Conservation (phyloP, 2,797 vertebrate genomes). For the Enoplosus armatus region DNA sequence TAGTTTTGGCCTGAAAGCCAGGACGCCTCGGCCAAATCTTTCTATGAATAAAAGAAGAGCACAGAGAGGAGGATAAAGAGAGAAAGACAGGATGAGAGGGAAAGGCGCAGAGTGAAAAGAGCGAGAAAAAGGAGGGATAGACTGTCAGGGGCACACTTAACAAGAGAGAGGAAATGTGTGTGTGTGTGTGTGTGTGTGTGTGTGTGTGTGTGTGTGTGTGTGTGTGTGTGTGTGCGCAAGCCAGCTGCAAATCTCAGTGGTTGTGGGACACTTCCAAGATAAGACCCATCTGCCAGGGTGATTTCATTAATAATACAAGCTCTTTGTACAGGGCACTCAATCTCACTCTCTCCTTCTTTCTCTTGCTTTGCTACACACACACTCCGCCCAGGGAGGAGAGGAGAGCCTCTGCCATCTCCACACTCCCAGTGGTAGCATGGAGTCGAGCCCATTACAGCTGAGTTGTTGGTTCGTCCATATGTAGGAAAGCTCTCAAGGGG, state of each 20-base stretch:
- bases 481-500: slow-evolving; percentile 72
- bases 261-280: slow-evolving; percentile 81
- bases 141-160: slow-evolving; percentile 74
- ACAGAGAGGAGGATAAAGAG: slow-evolving; percentile 64
- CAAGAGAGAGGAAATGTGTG: slow-evolving; percentile 51
- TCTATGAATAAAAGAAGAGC: slow-evolving; percentile 81
- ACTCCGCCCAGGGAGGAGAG: slow-evolving; percentile 37
- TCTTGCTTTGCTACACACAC: slow-evolving; percentile 40
- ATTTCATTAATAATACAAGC: slow-evolving; percentile 86
- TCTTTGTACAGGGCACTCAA: slow-evolving; percentile 79
- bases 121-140: slow-evolving; percentile 53
- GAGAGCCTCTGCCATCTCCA: slow-evolving; percentile 54
- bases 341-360: slow-evolving; percentile 60
- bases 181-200: slow-evolving; percentile 36
- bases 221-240: slow-evolving; percentile 28
- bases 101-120: slow-evolving; percentile 59
- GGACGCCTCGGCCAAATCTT: slow-evolving; percentile 67
- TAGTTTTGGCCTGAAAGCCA: slow-evolving; percentile 77
- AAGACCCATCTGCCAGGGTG: slow-evolving; percentile 82
- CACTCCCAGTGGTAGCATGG: slow-evolving; percentile 57
- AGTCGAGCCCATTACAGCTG: slow-evolving; percentile 67
- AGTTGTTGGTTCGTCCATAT: slow-evolving; percentile 69
- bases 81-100: slow-evolving; percentile 54
- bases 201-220: slow-evolving; percentile 32
- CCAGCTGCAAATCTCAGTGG: slow-evolving; percentile 79